Conservation (phyloP, 1,140 invertebrate species). For the Steinernema khuongi region DNA sequence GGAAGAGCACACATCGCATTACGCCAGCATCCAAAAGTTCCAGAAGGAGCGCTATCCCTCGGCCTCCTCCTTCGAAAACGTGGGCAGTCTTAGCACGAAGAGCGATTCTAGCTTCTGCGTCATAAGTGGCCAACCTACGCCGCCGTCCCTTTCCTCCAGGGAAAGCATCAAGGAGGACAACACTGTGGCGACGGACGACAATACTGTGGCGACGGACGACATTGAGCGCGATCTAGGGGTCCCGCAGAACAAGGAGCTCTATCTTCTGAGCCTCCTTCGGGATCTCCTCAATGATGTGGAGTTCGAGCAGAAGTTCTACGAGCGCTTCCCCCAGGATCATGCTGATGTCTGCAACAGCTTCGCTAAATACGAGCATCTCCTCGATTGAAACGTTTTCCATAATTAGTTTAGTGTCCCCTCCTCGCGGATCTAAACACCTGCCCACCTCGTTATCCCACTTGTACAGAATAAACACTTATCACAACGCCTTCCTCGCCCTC, state of each 20-base stretch:
- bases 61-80: not conserved
- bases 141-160: not conserved
- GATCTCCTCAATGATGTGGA: not conserved
- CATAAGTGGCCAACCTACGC: not conserved
- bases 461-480: not conserved
- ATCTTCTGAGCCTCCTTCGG: no score
- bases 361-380: no score
- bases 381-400: no score
- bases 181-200: no score
- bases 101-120: not conserved
- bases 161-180: not conserved
- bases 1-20: not conserved
- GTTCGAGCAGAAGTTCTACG: not conserved
- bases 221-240: no score
- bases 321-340: not conserved
- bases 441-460: no score
- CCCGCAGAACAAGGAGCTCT: no score
- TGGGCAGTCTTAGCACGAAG: not conserved
- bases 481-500: not conserved
- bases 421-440: no score
- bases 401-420: no score
- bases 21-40: not conserved
- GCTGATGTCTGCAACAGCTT: not conserved
- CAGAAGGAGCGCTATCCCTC: not conserved
- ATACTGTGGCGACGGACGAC: no score